Percentiles rank a stretch among this genome's conserved stretches.
phyloP scores from a whole-genome alignment of 2,797 vertebrate species.

The Pteropus rufus region DNA sequence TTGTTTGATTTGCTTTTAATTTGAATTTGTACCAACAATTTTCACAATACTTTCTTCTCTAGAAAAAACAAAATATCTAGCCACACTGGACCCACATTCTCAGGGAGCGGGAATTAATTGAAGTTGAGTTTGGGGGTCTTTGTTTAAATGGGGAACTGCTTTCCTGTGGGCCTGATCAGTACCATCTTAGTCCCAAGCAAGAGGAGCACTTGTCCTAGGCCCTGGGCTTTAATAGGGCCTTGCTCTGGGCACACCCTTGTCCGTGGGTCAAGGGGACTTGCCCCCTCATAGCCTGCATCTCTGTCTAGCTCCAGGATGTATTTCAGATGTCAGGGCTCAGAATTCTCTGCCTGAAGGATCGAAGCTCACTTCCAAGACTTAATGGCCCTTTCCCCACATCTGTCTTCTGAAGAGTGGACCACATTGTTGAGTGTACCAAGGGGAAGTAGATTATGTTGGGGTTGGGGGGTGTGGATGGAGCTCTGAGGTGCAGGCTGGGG shows the following conservation, averaged over 20 bases:
- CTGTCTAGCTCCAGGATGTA: background rate
- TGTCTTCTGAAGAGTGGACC: background rate
- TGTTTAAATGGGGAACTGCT: background rate
- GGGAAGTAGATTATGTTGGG: background rate
- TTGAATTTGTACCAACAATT: background rate
- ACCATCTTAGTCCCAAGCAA: background rate
- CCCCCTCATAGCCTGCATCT: background rate
- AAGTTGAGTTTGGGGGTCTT: background rate
- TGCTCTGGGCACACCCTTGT: background rate
- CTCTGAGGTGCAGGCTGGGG: background rate
- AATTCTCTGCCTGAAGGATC: background rate
- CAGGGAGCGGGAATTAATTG: background rate
- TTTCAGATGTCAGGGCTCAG: background rate
- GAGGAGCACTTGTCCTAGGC: background rate
- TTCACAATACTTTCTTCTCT: constrained; percentile 30
- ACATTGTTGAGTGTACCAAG: background rate
- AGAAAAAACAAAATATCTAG: background rate
- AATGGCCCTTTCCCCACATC: background rate
- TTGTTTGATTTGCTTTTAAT: background rate
- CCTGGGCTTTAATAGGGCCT: background rate
- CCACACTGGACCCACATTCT: background rate
- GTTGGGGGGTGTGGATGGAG: background rate
- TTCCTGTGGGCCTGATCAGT: background rate
- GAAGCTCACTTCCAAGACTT: background rate
- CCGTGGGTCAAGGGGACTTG: background rate